Base-by-base conservation (phyloP, 2,797 vertebrate genomes). In the Chelidonichthys spinosus region DNA sequence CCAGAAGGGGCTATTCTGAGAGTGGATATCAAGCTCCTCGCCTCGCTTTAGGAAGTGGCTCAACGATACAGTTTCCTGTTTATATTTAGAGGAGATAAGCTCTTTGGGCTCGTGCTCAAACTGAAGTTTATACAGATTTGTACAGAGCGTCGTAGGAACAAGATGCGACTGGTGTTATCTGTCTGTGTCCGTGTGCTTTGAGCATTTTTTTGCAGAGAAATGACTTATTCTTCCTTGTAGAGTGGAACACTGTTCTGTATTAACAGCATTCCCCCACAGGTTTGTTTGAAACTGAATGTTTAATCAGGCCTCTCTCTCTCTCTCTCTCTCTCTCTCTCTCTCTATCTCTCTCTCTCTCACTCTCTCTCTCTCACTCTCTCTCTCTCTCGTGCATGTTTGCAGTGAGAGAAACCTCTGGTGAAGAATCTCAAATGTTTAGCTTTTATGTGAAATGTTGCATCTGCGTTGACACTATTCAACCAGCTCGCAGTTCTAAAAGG, bases 41-140 rank as follows among this genome's bases (percentile, higher is more conserved):
- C 64, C 43, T 59, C 42, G 66, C 49, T 82, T 18, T 42, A 75
- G 85, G 82, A 89, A 87, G 76, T 77, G 39, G 66, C 84, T 65
- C 60, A 79, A 69, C 78, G 63, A 84, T 75, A 68, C 78, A 46
- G 79, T 69, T 86, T 90, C 85, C 87, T 90, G 87, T 89, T 85
- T 85, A 82, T 89, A 71, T 82, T 82, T 66, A 63, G 65, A 61
- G 52, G 74, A 82, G 84, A 87, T 86, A 86, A 81, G 72, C 66
- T 80, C 49, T 49, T 14, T 76, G 9, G 40, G 53, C 66, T 8
- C 11, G 35, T 1, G 1, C 54, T 78, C 40, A 40, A 50, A 40
- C 59, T 50, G 44, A 33, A 72, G 5, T 54, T 56, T 63, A 63
- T 72, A 32, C 55, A 65, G 36, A 65, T 76, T 71, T 62, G 63